These are phyloP conservation scores for Scelioninae gen. 1 DNA, from an alignment of 2,888 invertebrate species.

Conservation along the genomic window DNA sequence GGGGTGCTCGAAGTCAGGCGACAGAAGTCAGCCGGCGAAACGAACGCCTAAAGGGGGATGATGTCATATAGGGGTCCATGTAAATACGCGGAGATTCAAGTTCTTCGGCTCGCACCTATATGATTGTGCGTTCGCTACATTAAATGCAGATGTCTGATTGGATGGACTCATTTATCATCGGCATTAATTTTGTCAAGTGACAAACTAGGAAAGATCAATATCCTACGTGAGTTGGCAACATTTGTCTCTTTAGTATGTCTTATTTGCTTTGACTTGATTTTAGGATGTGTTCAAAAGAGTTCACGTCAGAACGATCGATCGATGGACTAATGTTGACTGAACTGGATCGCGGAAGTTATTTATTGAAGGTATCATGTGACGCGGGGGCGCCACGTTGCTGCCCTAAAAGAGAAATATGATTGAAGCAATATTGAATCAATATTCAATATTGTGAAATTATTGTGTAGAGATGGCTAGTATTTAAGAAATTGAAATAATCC, in stretches of 20 bases:
- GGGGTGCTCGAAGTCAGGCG: slow-evolving; percentile 79
- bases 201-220: slow-evolving; percentile 33
- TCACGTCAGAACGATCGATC: slow-evolving; percentile 23
- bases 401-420: no score
- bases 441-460: no score
- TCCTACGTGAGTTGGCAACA: slow-evolving; percentile 8
- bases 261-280: slow-evolving; percentile 15
- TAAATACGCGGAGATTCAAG: slow-evolving; percentile 79
- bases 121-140: slow-evolving; percentile 20
- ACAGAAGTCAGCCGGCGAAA: slow-evolving; percentile 84
- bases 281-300: slow-evolving; percentile 8
- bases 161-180: slow-evolving; percentile 35
- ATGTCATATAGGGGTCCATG: slow-evolving; percentile 81
- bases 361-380: slow-evolving; percentile 33
- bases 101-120: slow-evolving; percentile 43
- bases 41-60: slow-evolving; percentile 81
- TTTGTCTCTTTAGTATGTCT: background rate
- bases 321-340: slow-evolving; percentile 30
- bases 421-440: no score
- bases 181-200: slow-evolving; percentile 40
- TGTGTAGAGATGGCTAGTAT: no score
- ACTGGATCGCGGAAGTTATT: slow-evolving; percentile 34
- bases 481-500: no score
- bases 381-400: no score
- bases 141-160: slow-evolving; percentile 53